Evolutionary conservation across 2,888 invertebrate genomes (phyloP), one percentile per base, ranked within the genome.

Genomic region (Amblyjoppa proteus): DNA sequence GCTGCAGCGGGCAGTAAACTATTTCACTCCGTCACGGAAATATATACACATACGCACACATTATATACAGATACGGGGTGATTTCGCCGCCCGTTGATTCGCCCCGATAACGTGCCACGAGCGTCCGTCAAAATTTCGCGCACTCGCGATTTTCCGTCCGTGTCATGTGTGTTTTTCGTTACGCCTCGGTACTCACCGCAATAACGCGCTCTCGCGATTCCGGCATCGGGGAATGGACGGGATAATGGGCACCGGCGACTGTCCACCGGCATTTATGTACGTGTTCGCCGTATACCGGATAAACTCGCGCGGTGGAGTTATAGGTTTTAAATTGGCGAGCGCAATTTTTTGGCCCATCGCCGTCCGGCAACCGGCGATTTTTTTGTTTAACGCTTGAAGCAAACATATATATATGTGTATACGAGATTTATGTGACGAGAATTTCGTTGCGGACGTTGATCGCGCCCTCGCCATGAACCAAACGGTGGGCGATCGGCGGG

Each of bases 271-370:
- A 66, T 45, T 69, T 58, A 16, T 51, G 49, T 70, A 45, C 61
- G 28, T 66, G n/a, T 76, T 6, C n/a, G 16, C 20, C 31, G 34
- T 20, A 66, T 6, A 53, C 38, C 20, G 34, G 75, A 64, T 51
- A 51, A 16, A 49, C 66, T 66, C 64, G 25, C 49, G 68, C 58
- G 13, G 58, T 20, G 2, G 25, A 64, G 11, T 25, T 56, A 49
- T 49, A 41, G 28, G 16, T 64, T 70, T 69, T 64, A 83, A 70
- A 75, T 83, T 75, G 70, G 53, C 9, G 74, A 25, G 16, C 53
- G 45, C 79, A 83, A 83, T 83, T 83, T 83, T 64, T 69, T 75
- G 70, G 75, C 69, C 53, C 75, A 75, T 75, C 70, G 83, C 70
- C 64, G 83, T 64, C 68, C 70, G 61, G 53, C 70, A 58, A 16